A percentile compares a stretch with the other conserved stretches of the same genome.
Evolutionary conservation across 1,140 invertebrate genomes (phyloP).

Genomic region (Zeugodacus cucurbitae): DNA sequence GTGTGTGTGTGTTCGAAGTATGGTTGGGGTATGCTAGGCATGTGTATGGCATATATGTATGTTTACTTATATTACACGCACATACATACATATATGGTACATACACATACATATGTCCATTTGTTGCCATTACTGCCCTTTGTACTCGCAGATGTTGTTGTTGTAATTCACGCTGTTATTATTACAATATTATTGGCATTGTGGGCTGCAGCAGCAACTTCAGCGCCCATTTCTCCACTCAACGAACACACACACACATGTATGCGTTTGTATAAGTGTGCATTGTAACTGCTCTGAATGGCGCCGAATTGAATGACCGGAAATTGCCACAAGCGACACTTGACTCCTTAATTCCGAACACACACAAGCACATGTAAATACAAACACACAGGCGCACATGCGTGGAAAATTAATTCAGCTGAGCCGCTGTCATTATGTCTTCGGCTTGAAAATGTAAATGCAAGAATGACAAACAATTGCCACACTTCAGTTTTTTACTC

Average conservation of each 20-base stretch:
- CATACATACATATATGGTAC: neutral
- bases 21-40: no score
- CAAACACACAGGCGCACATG: neutral
- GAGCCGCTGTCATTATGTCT: neutral
- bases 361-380: neutral
- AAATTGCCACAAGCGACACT: constrained; percentile 5
- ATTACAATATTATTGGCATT: constrained; percentile 20
- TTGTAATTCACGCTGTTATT: neutral
- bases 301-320: neutral
- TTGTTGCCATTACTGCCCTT: neutral
- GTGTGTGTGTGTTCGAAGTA: neutral
- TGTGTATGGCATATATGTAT: neutral
- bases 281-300: neutral
- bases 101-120: neutral
- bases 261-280: neutral
- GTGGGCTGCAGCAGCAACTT: neutral
- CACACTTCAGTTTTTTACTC: neutral
- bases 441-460: constrained; percentile 27
- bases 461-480: neutral
- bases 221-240: neutral
- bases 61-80: neutral
- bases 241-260: neutral
- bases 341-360: neutral
- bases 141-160: neutral
- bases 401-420: neutral